phyloP scores from a whole-genome alignment of 2,113 vertebrate species.

The Mus pahari region DNA sequence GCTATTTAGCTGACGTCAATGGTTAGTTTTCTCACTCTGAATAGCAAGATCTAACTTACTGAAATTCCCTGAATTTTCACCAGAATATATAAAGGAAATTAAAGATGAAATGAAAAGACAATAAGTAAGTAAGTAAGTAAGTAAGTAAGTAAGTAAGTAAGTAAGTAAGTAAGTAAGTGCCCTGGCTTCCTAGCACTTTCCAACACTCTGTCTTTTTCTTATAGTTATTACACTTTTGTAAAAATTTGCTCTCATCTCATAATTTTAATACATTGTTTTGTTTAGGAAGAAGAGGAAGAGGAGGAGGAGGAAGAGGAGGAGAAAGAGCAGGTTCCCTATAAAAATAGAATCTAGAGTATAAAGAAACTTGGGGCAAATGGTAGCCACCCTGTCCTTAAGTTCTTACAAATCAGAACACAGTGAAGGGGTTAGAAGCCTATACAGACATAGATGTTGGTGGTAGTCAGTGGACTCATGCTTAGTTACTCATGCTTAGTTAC shows the following conservation, averaged over 20 bases:
- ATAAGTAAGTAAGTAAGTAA: not conserved
- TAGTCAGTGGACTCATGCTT: not conserved
- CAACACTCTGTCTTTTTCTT: not conserved
- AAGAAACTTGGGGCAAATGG: not conserved
- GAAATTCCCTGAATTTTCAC: not conserved
- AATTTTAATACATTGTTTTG: not conserved
- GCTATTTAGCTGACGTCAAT: not conserved
- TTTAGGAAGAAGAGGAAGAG: not conserved
- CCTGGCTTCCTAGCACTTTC: not conserved
- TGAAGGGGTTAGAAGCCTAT: not conserved
- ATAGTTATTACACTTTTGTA: not conserved
- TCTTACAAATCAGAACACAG: not conserved
- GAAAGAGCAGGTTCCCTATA: not conserved
- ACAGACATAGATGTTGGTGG: not conserved
- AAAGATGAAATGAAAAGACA: not conserved
- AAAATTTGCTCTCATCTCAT: not conserved
- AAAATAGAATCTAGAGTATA: not conserved
- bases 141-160: no score
- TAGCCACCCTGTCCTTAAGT: not conserved
- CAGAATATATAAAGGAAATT: not conserved
- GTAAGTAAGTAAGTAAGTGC: not conserved
- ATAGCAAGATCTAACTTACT: not conserved
- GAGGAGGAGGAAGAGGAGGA: not conserved
- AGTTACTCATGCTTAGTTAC: no score
- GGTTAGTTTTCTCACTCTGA: not conserved